Base-by-base conservation (phyloP, 2,888 invertebrate species). In the Siphlonurus alternatus region DNA sequence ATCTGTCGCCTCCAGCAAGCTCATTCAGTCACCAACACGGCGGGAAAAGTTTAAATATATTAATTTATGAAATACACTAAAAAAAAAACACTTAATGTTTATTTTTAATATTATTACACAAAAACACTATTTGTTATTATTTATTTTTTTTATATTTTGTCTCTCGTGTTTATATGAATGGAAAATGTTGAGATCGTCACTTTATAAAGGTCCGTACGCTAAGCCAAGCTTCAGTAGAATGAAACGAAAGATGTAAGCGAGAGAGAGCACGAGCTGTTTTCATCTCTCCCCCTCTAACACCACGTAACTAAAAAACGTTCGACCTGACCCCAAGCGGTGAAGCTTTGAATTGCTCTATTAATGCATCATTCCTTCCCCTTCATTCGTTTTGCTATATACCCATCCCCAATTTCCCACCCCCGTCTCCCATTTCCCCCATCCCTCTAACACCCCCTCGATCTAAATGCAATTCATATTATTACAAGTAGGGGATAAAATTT, bases 401-500 rank as follows among this genome's bases (percentile, higher is more conserved):
- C 10, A 38, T 38, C 38, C 38, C 38, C 38, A 5, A 5, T 38
- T 38, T 15, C 38, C 38, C 38, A 38, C 38, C 38, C 38, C 5
- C 38, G 15, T 38, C 15, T 38, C 5, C 38, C 15, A n/a, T n/a
- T 38, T 10, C 38, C 5, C 38, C 38, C 5, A 15, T 38, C 7
- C 15, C 38, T 38, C 38, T n/a, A n/a, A n/a, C 38, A 38, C 38
- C 38, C 56, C 19, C n/a, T 56, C 22, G n/a, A 56, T 56, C 56
- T 56, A 56, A 56, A 56, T 56, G 56, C 56, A 56, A 56, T 56
- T 56, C 56, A 56, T 56, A n/a, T 56, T 56, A 56, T 56, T 56
- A 56, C 56, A 56, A 56, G 56, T 22, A 56, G 56, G 56, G 56
- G 56, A 56, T 56, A 20, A 56, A 56, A 56, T 56, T 56, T 20